Conservation (phyloP, 2,113 vertebrate genomes). For the human (Homo sapiens) region DNA sequence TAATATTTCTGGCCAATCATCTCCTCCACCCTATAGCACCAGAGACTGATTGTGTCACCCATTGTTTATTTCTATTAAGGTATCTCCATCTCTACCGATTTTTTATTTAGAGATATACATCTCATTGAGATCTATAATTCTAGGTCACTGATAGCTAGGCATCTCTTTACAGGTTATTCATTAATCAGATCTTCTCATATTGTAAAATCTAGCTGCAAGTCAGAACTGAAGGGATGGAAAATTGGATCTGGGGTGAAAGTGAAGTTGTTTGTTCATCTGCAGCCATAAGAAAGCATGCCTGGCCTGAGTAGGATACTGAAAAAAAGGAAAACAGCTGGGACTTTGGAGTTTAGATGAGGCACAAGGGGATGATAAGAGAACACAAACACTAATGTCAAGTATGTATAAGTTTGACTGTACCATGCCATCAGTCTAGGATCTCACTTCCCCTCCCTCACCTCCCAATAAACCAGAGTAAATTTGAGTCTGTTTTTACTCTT, state of each 20-base stretch:
- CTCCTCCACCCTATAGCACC: accelerated
- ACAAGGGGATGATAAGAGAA: background rate
- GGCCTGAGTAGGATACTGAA: background rate
- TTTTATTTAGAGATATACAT: slow-evolving; percentile 12
- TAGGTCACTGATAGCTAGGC: background rate
- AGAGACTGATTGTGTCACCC: background rate
- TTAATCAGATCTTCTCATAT: background rate
- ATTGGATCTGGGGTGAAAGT: background rate
- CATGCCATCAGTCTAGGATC: too few species aligned
- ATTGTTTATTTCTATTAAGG: background rate
- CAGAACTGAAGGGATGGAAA: background rate
- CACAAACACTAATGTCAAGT: background rate
- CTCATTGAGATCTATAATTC: background rate
- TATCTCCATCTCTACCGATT: background rate
- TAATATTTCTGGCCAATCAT: background rate
- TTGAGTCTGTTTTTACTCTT: background rate
- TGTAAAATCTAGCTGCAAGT: background rate
- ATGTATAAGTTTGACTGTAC: background rate
- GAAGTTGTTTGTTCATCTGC: background rate
- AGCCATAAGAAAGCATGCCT: background rate
- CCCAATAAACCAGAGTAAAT: background rate
- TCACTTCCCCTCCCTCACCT: background rate
- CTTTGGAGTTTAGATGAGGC: background rate
- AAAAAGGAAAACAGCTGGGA: background rate
- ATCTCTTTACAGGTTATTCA: background rate